A percentile compares a stretch with the other conserved stretches of the same genome.
Conservation (phyloP, 2,888 invertebrate genomes). For the Xestia ashworthii region DNA sequence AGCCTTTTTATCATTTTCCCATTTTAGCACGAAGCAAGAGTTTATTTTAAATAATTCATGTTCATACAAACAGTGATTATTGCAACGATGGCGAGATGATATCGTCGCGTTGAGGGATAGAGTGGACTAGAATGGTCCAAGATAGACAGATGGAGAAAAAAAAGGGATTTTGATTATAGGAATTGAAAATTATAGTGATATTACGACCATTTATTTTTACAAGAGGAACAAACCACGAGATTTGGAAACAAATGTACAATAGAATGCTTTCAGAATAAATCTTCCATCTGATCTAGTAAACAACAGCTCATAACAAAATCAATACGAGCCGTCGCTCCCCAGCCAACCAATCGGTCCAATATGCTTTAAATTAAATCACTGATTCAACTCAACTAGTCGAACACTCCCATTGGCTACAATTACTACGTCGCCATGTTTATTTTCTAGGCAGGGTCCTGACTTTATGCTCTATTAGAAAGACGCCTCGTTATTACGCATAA, state of each 20-base stretch:
- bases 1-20: constrained; percentile 54
- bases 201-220: too few species aligned
- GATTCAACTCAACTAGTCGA: constrained; percentile 45
- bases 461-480: not conserved
- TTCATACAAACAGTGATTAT: not conserved
- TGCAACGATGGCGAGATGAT: too few species aligned
- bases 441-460: not conserved
- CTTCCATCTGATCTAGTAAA: not conserved
- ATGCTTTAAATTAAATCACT: constrained; percentile 47
- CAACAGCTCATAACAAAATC: constrained; percentile 26
- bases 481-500: not conserved
- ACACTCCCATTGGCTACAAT: constrained; percentile 43
- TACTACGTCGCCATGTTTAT: constrained; percentile 40
- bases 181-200: too few species aligned
- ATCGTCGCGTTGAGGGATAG: too few species aligned
- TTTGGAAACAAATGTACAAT: not conserved
- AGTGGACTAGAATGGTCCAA: too few species aligned
- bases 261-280: constrained; percentile 1
- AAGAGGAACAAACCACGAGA: not conserved
- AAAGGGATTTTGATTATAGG: too few species aligned
- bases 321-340: constrained; percentile 9
- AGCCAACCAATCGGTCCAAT: constrained; percentile 20
- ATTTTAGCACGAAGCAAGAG: not conserved
- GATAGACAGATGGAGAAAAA: too few species aligned
- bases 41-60: constrained; percentile 3